A percentile compares a stretch with the other conserved stretches of the same genome.
Evolutionary conservation across 2,113 vertebrate species (phyloP).

Genomic region (Leucoraja erinaceus): DNA sequence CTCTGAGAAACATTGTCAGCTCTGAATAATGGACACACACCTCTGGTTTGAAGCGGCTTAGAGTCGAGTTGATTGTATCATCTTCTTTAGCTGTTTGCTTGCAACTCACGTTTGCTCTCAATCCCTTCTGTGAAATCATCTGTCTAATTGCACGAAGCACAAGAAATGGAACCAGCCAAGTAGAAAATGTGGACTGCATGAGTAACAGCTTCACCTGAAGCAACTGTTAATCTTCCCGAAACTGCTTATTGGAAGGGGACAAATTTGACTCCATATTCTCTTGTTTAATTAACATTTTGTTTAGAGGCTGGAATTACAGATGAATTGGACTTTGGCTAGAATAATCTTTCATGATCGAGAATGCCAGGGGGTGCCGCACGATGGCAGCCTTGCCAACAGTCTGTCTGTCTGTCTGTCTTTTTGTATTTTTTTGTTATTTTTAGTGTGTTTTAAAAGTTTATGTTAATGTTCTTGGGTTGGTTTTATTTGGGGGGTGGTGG

Average conservation of each 20-base stretch:
- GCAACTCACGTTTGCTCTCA: not conserved
- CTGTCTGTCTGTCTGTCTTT: too few relatives aligned
- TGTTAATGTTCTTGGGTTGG: too few relatives aligned
- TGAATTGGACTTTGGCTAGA: not conserved
- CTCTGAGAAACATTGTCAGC: not conserved
- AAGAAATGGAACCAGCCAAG: not conserved
- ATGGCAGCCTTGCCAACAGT: too few relatives aligned
- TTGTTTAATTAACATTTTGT: slow-evolving; percentile 15
- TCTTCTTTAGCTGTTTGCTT: not conserved
- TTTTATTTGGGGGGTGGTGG: too few relatives aligned
- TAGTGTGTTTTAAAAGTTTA: too few relatives aligned
- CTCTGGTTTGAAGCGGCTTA: not conserved
- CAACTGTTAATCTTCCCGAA: not conserved
- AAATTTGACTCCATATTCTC: not conserved
- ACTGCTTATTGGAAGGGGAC: not conserved
- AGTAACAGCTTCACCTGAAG: not conserved
- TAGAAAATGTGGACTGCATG: not conserved
- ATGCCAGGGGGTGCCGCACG: not conserved
- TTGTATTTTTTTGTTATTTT: too few relatives aligned
- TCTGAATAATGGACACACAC: not conserved
- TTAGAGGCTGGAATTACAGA: not conserved
- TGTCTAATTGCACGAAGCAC: not conserved
- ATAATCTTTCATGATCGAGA: not conserved
- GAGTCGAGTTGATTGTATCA: not conserved
- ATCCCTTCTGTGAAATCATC: slow-evolving; percentile 11